Conservation (phyloP, 2,113 vertebrate species). For the Perca schrenkii region DNA sequence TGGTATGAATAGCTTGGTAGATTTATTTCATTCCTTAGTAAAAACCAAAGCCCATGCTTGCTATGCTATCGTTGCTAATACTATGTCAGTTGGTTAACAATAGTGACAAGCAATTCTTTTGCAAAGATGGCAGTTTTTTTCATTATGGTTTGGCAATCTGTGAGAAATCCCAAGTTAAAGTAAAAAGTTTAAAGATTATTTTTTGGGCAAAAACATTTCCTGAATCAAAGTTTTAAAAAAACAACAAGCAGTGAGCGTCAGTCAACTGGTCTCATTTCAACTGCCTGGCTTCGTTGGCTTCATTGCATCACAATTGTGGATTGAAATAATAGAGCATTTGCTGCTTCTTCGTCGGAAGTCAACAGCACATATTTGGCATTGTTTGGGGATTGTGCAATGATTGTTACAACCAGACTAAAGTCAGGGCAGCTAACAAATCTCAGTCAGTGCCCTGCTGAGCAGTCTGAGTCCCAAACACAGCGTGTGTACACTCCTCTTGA, state of each 20-base stretch:
- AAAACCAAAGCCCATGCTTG: slow-evolving; percentile 16
- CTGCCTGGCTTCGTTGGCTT: slow-evolving; percentile 46
- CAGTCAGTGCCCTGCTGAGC: slow-evolving; percentile 25
- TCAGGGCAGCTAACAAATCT: slow-evolving; percentile 25
- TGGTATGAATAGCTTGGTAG: slow-evolving; percentile 14
- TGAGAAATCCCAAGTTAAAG: slow-evolving; percentile 11
- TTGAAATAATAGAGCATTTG: slow-evolving; percentile 21
- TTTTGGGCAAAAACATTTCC: slow-evolving; percentile 26
- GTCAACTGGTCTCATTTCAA: slow-evolving; percentile 26
- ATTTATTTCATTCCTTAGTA: slow-evolving; percentile 20
- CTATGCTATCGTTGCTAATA: background rate
- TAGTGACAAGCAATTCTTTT: background rate
- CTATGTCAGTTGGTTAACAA: slow-evolving; percentile 6
- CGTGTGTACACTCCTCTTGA: slow-evolving; percentile 16
- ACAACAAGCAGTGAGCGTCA: slow-evolving; percentile 24
- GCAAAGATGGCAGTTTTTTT: background rate
- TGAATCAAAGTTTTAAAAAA: slow-evolving; percentile 27
- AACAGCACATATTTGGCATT: slow-evolving; percentile 36
- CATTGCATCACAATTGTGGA: slow-evolving; percentile 13
- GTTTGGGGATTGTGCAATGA: slow-evolving; percentile 42
- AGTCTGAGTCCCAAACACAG: slow-evolving; percentile 46
- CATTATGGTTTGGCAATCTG: background rate
- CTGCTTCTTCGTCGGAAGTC: slow-evolving; percentile 23
- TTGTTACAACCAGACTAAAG: slow-evolving; percentile 36
- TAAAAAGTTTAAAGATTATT: background rate